Base-by-base conservation (phyloP, 2,797 vertebrate species). In the Sebastes nivosus region DNA sequence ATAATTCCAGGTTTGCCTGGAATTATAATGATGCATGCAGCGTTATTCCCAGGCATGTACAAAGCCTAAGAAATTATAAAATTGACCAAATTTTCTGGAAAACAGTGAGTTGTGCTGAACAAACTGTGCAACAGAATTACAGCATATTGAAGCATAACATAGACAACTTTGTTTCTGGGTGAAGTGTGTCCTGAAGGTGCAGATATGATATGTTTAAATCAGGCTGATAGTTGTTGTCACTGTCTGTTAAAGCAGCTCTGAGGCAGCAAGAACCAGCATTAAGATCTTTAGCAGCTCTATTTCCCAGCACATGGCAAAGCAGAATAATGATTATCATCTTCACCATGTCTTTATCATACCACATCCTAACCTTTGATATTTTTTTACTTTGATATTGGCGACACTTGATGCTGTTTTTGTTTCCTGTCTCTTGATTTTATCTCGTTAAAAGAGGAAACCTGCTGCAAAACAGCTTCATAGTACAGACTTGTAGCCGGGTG, bases 391-490 rank as follows among this genome's bases (percentile, higher is more conserved):
- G 16, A 30, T 11, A 27, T 20, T 30, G 5, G 2, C 16, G 5
- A 8, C 5, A 54, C 2, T 10, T 27, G 8, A 1, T n/a, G 8
- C 5, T 16, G 7, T 27, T 27, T 42, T 29, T 30, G 50, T 78
- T 78, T 71, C 60, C 76, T 58, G 76, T 38, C 18, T 54, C 12
- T 6, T n/a, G 58, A 61, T 77, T 77, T 77, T 30, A 70, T 77
- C 75, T 70, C 0, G n/a, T 18, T 34, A 25, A 32, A 32, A 27
- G 16, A 24, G n/a, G 59, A 63, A 73, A 54, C 29, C 13, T 24
- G 18, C 22, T 42, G 14, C 16, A 30, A 60, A 60, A 30, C 58
- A 3, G 24, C 24, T 9, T 22, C 27, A 1, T 8, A 18, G 14
- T 22, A 10, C 16, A 54, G 30, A 30, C 59, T 46, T n/a, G 11